phyloP scores from a whole-genome alignment of 2,888 invertebrate species.

The Entomobrya multifasciata region DNA sequence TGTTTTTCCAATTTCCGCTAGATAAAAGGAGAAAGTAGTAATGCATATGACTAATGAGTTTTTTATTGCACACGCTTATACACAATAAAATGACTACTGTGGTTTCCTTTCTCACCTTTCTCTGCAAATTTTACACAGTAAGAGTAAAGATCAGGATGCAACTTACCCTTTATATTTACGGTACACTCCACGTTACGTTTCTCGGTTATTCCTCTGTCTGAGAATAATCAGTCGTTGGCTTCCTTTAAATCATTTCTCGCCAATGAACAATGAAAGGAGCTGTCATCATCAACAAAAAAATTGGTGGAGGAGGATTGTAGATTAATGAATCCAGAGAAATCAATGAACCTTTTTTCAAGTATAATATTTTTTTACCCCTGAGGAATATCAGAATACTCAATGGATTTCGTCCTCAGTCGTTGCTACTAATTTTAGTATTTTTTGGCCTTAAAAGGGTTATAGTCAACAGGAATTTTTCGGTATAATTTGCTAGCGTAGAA shows the following conservation, averaged over 20 bases:
- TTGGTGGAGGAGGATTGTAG: slow-evolving; percentile 6
- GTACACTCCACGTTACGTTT: too few species aligned
- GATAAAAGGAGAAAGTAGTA: too few species aligned
- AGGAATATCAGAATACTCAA: slow-evolving; percentile 37
- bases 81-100: not conserved
- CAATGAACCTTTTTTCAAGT: slow-evolving; percentile 47
- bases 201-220: not conserved
- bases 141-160: slow-evolving; percentile 54
- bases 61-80: too few species aligned
- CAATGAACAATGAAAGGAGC: slow-evolving; percentile 28
- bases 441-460: not conserved
- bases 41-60: too few species aligned
- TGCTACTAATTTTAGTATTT: not conserved
- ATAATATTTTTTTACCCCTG: slow-evolving; percentile 15
- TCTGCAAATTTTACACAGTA: not conserved
- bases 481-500: too few species aligned
- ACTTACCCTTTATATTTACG: slow-evolving; percentile 44
- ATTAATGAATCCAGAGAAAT: slow-evolving; percentile 63
- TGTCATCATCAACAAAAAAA: slow-evolving; percentile 47
- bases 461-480: not conserved
- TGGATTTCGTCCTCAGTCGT: not conserved
- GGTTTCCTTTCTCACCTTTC: not conserved
- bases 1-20: not conserved
- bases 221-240: slow-evolving; percentile 24
- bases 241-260: slow-evolving; percentile 5